Base-by-base conservation (phyloP, 2,797 vertebrate species). In the Knipowitschia caucasica region DNA sequence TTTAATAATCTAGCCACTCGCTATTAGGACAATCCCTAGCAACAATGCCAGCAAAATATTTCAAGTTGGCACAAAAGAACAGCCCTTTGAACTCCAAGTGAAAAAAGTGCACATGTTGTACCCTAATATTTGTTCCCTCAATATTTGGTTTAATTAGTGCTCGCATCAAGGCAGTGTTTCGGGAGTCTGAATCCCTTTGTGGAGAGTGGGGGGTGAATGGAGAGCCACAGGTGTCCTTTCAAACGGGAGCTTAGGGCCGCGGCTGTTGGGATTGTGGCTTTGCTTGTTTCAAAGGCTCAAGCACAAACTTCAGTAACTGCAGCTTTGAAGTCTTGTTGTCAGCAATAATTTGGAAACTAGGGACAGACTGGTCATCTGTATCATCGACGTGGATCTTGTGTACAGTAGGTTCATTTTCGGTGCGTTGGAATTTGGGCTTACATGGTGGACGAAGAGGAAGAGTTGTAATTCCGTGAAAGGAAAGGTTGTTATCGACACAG, bases 1-100 rank as follows among this genome's bases (percentile, higher is more conserved):
- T 34, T 53, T 65, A 71, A 77, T 72, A 73, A 68, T 78, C 56
- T 63, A 52, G 52, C 58, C 50, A 61, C 62, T 71, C 63, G 56
- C 59, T 60, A 69, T 43, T 34, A 62, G 50, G 68, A 52, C 75
- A 80, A 76, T 73, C 72, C 73, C 53, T 62, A 72, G 68, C 78
- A 81, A 86, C 80, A 78, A 78, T 67, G 34, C 65, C 42, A 44
- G 68, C 67, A 59, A 82, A 77, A 82, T 67, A 71, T 85, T 70
- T 75, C 40, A 45, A 61, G 58, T 62, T 77, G 47, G 64, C 40
- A 43, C 40, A 25, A 53, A 64, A 55, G 39, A 33, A 53, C 74
- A 72, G 69, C 52, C 51, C 58, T 56, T 42, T 81, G 60, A 62
- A 38, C 27, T 45, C 21, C 53, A 57, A 5, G 50, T 25, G 35